Base-by-base conservation (phyloP, 2,797 vertebrate species). In the Myotis vivesi region DNA sequence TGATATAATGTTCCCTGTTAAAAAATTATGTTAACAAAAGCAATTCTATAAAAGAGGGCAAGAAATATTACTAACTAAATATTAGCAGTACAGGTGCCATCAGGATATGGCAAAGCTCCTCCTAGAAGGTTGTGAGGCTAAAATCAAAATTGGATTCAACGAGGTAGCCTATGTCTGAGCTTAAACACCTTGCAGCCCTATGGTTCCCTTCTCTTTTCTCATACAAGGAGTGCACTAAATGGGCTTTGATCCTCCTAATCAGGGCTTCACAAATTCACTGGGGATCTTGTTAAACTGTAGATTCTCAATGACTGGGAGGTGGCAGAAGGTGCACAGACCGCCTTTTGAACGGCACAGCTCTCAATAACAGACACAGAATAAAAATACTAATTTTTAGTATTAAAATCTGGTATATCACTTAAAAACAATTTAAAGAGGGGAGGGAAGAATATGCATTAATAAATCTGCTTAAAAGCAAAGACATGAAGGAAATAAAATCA, bases 1-100 rank as follows among this genome's bases (percentile, higher is more conserved):
- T 44, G 55, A 46, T 51, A 87, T 9, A 44, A 72, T 41, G 5
- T 22, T 85, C 33, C n/a, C 57, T 59, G 36, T 94, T 62, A 83
- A 88, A 91, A 72, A 30, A 72, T 66, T 38, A 80, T 33, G 44
- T 53, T 68, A 80, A 82, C 83, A 84, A 83, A 91, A 51, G 44
- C 33, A 75, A 49, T 72, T 44, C 51, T 57, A 73, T 33, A 57
- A 86, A 95, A 92, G 30, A 64, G 11, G 20, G 55, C 89, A 94
- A 53, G 76, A 79, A 71, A 88, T 84, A 75, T 57, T 19, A 81
- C 53, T 57, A 44, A 83, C 16, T 57, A 41, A 79, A 22, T 77
- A 69, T 49, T 23, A 49, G 3, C 49, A 89, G 49, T 23, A 13
- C 20, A 64, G 36, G 30, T 30, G 11, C 28, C 69, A 28, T 19